Evolutionary conservation across 1,140 invertebrate species (phyloP), one percentile per base, ranked within the genome.

Genomic region (Phthorimaea operculella): DNA sequence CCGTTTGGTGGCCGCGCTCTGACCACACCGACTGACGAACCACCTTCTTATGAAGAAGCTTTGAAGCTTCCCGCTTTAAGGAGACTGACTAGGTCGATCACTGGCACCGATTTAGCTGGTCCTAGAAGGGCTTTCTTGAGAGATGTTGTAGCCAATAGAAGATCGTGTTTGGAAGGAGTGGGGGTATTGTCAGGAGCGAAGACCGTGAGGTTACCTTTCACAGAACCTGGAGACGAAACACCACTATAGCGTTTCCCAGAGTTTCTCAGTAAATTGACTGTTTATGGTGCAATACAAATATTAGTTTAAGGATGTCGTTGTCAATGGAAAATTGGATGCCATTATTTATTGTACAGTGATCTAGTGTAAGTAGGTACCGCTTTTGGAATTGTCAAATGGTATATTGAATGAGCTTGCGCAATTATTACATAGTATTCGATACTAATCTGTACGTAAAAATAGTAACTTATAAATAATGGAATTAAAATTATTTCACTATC

Each of bases 1-100:
- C 89, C 90, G 0, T 90, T 90, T 60, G 86, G 86, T 10, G 89
- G 88, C 15, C 84, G 87, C 53, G 76, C 86, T 0, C 83, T 83
- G 57, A 84, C 83, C 0, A 88, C 86, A 12, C 82, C 86, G 33
- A 85, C 86, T 8, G 85, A 79, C 58, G 85, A 84, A 51, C 86
- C 79, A 4, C 85, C 83, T 0, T 73, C 78, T 6, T 87, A 87
- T 50, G 88, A 90, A 42, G 85, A 90, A 57, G 82, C 86, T 0
- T 63, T 87, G 2, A 87, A 84, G 61, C 68, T 88, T 53, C 87
- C 88, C 0, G 85, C 86, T 3, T 66, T 89, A 1, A 80, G 81
- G 17, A 84, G 82, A 55, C 67, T 88, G 4, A 87, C 85, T 0
- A 77, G 87, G 58, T 89, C 88, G 0, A 77, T 88, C 50, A 86